Evolutionary conservation across 2,888 invertebrate species (phyloP), one percentile per base, ranked within the genome.

Genomic region (Parnassius glacialis): DNA sequence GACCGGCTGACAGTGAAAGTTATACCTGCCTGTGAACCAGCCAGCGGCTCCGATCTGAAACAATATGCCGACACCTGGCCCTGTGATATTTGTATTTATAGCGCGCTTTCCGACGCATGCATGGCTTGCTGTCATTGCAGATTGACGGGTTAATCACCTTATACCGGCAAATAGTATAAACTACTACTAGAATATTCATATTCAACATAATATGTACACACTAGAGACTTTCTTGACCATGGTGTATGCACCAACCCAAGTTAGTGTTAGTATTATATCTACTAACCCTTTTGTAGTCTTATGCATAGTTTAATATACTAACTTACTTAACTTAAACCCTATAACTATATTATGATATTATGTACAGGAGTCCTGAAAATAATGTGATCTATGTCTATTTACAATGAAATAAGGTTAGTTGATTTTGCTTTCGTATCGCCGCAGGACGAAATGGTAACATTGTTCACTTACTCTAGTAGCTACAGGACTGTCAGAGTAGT

Each of bases 1-100:
- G 90, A 98, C 98, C 80, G 98, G 98, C 93, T 98, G 97, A 94
- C 98, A 98, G 88, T 95, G 95, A 92, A 96, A 95, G 93, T 95
- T 97, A 95, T 98, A 98, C 88, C 96, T 96, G 87, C 97, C 97
- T 87, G 96, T 96, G 92, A 97, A 94, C 98, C 98, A 98, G 88
- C 98, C 98, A 84, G 95, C 94, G 93, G 95, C 93, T 88, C 94
- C 95, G 92, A 97, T 95, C 97, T 97, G 95, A 92, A 95, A 95
- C 92, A 92, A 92, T 83, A 89, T 74, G 79, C 87, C 87, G 80
- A 84, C 86, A 90, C 87, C 90, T 79, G 75, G 77, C 84, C 85
- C 83, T 83, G 74, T 73, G 76, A 82, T 79, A 81, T 68, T 76
- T 68, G 70, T 74, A 78, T 76, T 70, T 70, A 56, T 44, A 54